phyloP scores from a whole-genome alignment of 1,140 invertebrate species.

The Drosophila equinoxialis region DNA sequence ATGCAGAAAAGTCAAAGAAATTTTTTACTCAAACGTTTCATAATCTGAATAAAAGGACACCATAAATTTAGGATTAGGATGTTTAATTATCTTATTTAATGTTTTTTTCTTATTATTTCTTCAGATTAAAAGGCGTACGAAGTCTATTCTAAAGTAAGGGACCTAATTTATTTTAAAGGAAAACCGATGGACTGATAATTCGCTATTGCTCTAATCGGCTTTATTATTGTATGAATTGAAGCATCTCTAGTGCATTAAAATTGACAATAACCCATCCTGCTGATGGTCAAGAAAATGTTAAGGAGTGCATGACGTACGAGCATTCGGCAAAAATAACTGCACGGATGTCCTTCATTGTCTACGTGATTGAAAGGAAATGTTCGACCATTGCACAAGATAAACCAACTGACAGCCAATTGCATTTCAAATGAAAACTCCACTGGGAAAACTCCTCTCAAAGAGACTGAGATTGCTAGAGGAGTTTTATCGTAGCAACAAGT shows the following conservation, averaged over 20 bases:
- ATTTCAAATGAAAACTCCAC: neutral
- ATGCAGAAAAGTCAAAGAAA: no score
- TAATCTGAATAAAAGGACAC: no score
- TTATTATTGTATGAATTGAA: neutral
- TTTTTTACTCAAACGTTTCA: no score
- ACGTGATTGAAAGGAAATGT: neutral
- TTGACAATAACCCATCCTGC: neutral
- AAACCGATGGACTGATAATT: neutral
- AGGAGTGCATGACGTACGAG: neutral
- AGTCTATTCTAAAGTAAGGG: no score
- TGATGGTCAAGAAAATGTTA: neutral
- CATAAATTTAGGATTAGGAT: no score
- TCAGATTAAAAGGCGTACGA: no score
- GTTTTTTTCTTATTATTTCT: no score
- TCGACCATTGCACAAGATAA: no score
- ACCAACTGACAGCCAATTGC: no score
- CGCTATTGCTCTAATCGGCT: neutral
- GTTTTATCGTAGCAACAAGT: no score
- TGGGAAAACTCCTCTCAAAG: neutral
- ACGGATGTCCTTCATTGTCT: neutral
- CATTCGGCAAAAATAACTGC: neutral
- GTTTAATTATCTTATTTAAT: no score
- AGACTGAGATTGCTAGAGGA: no score
- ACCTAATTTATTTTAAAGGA: neutral
- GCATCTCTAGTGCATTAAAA: neutral